Evolutionary conservation across 1,140 invertebrate species (phyloP), one percentile per base, ranked within the genome.

Genomic region (fruit fly (Drosophila melanogaster)): DNA sequence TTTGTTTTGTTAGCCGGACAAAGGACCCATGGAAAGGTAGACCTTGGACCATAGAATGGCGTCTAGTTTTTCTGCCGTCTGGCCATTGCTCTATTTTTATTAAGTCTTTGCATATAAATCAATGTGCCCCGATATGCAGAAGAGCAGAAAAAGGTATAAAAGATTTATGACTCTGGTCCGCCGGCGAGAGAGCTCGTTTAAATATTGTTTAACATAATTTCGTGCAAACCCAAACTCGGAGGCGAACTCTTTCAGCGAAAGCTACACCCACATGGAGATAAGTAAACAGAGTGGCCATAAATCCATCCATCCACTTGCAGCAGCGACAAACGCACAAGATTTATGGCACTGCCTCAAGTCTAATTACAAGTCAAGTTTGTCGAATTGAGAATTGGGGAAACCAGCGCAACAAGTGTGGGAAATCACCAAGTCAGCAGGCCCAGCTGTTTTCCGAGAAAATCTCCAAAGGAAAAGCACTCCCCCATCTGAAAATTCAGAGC

Each of bases 21-120:
- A 47, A 56, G 67, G 83, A 86, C 77, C 81, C 77, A 65, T 73
- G 67, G 47, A 43, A 87, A 86, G 83, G 83, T 89, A 86, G 44
- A 58, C 77, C 85, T 60, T 67, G 78, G 79, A 65, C 65, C 75
- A 66, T 50, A 26, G 49, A 33, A 64, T 86, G 81, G 81, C 81
- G 81, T 86, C 81, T 81, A 75, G 67, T 81, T 86, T 85, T 79
- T 84, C 58, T 64, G 69, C 35, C 72, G 61, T 86, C 77, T 85
- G 60, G 53, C 41, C 44, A 10, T 60, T 51, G 60, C 75, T 83
- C 61, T 73, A 81, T 86, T 90, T 85, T 90, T 86, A 84, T 90
- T 60, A 83, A 84, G 73, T 90, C 77, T 59, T 49, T 87, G 79
- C 87, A 90, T 90, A 90, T 90, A 90, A 90, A 90, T 90, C 87